Percentiles rank a stretch among this genome's conserved stretches.
Conservation (phyloP, 1,140 invertebrate genomes). For the Dreissena polymorpha region DNA sequence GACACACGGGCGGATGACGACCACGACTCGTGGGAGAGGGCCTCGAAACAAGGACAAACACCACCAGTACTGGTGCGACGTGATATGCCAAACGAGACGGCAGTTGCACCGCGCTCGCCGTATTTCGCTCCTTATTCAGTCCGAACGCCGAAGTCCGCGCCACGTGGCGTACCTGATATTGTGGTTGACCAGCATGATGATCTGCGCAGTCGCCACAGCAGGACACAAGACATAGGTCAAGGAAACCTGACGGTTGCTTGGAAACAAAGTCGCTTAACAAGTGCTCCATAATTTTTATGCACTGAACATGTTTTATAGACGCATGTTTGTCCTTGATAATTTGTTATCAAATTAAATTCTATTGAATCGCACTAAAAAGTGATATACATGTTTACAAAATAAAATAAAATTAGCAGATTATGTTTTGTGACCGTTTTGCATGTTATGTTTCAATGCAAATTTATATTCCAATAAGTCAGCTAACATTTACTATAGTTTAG, state of each 20-base stretch:
- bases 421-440: too few species aligned
- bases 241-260: constrained; percentile 42
- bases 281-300: constrained; percentile 15
- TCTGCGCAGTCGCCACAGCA: neutral
- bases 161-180: neutral
- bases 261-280: constrained; percentile 26
- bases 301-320: too few species aligned
- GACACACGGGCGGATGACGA: neutral
- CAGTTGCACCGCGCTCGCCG: constrained; percentile 12
- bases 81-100: neutral
- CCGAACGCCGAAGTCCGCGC: neutral
- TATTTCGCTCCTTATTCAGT: constrained; percentile 25
- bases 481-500: too few species aligned
- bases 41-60: neutral
- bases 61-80: constrained; percentile 19
- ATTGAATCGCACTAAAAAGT: too few species aligned
- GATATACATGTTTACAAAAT: too few species aligned
- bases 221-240: neutral
- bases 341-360: too few species aligned
- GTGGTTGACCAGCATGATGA: neutral
- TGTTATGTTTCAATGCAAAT: too few species aligned
- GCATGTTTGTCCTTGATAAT: too few species aligned
- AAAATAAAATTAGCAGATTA: too few species aligned
- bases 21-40: neutral
- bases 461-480: too few species aligned